phyloP scores from a whole-genome alignment of 1,140 invertebrate species.

The Ips nitidus region DNA sequence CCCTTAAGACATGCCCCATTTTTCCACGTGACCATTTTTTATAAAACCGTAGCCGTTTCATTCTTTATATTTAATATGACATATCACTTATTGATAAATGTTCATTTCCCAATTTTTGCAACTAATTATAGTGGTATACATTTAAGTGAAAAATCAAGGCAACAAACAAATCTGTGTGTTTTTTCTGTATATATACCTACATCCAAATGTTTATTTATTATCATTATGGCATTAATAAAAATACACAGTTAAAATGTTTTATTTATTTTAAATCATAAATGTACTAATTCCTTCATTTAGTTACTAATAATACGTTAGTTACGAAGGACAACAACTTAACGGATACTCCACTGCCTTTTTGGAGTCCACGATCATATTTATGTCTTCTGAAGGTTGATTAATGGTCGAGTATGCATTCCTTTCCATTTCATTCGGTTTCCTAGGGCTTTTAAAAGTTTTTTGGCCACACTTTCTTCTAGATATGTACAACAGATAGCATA shows the following conservation, averaged over 20 bases:
- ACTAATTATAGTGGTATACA: constrained; percentile 1
- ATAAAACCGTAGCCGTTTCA: constrained; percentile 20
- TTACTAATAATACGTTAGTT: too few species aligned
- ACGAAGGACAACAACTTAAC: too few species aligned
- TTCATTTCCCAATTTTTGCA: constrained; percentile 3
- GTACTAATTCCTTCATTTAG: not conserved
- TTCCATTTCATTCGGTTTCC: too few species aligned
- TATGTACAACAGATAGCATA: too few species aligned
- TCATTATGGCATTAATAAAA: constrained; percentile 15
- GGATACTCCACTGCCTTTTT: too few species aligned
- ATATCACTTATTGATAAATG: constrained; percentile 22
- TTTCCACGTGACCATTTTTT: constrained; percentile 24
- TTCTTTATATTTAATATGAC: constrained; percentile 23
- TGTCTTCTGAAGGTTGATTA: too few species aligned
- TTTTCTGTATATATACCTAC: constrained; percentile 23
- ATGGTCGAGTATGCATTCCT: too few species aligned
- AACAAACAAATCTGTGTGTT: constrained; percentile 15
- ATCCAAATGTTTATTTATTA: constrained; percentile 21
- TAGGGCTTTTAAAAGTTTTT: too few species aligned
- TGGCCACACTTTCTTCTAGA: too few species aligned
- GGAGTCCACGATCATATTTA: too few species aligned
- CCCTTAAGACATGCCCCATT: not conserved
- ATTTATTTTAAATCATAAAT: not conserved
- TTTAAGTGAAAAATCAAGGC: not conserved
- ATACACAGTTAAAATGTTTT: constrained; percentile 1